Percentiles rank a stretch among this genome's conserved stretches.
These are phyloP conservation scores for Paraescarpia echinospica DNA, from an alignment of 1,140 invertebrate genomes.

Conservation along the genomic window DNA sequence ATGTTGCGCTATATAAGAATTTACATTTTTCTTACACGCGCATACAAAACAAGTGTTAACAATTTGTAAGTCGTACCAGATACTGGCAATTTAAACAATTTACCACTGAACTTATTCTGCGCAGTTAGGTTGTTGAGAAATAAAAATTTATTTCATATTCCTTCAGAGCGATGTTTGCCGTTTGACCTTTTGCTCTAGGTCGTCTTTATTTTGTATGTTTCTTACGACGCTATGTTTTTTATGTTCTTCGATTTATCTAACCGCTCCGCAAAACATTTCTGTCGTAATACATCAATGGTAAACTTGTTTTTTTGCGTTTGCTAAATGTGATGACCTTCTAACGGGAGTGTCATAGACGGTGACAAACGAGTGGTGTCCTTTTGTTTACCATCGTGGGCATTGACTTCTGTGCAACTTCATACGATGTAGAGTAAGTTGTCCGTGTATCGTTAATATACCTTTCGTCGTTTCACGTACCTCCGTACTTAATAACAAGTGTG, in stretches of 20 bases:
- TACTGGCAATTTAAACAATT: neutral
- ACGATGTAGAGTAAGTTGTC: neutral
- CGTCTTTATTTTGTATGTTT: neutral
- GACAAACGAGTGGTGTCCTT: neutral
- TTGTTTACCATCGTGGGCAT: neutral
- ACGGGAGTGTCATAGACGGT: neutral
- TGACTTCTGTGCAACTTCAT: neutral
- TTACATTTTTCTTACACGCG: neutral
- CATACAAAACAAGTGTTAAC: neutral
- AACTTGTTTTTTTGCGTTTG: neutral
- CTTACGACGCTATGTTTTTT: neutral
- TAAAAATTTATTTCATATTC: neutral
- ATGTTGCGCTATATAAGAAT: neutral
- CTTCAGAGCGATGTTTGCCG: neutral
- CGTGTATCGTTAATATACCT: neutral
- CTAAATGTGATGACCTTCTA: neutral
- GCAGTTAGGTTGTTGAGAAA: too few species aligned
- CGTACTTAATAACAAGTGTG: too few species aligned
- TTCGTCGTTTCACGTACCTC: too few species aligned
- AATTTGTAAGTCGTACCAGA: neutral
- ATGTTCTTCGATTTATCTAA: neutral
- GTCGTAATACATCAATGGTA: neutral
- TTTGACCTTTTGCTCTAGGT: neutral
- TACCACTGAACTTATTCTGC: neutral
- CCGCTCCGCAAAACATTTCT: neutral